Evolutionary conservation across 2,888 invertebrate genomes (phyloP).

Genomic region (Trachelus tabidus): DNA sequence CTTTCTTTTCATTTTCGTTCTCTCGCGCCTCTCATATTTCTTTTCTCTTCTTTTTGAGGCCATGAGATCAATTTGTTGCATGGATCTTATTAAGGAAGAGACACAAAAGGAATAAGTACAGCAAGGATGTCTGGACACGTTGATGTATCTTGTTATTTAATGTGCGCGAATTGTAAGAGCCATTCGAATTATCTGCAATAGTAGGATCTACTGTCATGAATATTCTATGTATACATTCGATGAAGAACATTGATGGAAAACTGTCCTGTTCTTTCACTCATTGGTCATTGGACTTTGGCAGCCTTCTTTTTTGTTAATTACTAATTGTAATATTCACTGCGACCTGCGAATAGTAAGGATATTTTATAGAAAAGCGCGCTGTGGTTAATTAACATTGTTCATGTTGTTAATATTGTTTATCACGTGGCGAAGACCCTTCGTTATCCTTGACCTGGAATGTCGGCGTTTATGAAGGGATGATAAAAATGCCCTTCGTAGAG

Average conservation of each 20-base stretch:
- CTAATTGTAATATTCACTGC: neutral
- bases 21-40: neutral
- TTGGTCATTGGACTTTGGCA: neutral
- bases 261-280: neutral
- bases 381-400: neutral
- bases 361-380: neutral
- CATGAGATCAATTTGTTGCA: neutral
- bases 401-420: neutral
- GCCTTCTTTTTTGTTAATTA: neutral
- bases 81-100: neutral
- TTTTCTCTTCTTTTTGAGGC: neutral
- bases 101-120: neutral
- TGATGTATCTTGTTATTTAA: neutral
- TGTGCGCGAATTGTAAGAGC: neutral
- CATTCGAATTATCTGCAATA: neutral
- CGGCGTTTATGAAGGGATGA: neutral
- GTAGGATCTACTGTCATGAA: neutral
- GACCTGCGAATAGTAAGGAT: neutral
- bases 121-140: neutral
- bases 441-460: neutral
- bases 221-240: neutral
- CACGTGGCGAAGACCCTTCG: neutral
- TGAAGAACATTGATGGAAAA: neutral
- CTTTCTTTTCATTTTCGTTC: neutral
- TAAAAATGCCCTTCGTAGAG: neutral